Percentiles rank a stretch among this genome's conserved stretches.
Evolutionary conservation across 2,113 vertebrate genomes (phyloP).

Genomic region (Campylomormyrus tamandua): DNA sequence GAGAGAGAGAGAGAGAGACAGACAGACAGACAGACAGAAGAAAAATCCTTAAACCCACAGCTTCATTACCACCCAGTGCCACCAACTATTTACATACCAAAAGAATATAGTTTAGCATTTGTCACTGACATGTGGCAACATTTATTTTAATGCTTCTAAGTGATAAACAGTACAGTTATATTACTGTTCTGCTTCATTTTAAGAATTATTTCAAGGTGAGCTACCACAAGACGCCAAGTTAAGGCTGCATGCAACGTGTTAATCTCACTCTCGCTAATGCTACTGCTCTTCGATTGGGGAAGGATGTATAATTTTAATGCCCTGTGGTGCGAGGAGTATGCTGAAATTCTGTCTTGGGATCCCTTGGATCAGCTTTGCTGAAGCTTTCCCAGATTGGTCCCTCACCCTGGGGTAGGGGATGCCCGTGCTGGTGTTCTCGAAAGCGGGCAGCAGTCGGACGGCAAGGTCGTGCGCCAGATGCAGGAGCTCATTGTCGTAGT

Average conservation of each 20-base stretch:
- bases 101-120: not conserved
- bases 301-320: not conserved
- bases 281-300: not conserved
- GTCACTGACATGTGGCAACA: not conserved
- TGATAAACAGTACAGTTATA: not conserved
- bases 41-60: not conserved
- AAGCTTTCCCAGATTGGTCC: slow-evolving; percentile 24
- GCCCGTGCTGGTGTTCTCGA: slow-evolving; percentile 96
- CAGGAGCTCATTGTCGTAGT: slow-evolving; percentile 86
- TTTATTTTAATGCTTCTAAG: not conserved
- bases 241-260: not conserved
- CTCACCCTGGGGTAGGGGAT: slow-evolving; percentile 90
- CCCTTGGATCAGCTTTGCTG: not conserved
- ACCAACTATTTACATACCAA: not conserved
- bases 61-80: not conserved
- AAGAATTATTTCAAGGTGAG: not conserved
- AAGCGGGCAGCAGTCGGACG: slow-evolving; percentile 87
- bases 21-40: no score
- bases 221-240: not conserved
- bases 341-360: not conserved
- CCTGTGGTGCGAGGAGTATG: not conserved
- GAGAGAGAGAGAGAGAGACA: no score
- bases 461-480: slow-evolving; percentile 91
- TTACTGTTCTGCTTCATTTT: not conserved
- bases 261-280: not conserved